phyloP scores from a whole-genome alignment of 23 tunicate species.

The Oikopleura dioica region DNA sequence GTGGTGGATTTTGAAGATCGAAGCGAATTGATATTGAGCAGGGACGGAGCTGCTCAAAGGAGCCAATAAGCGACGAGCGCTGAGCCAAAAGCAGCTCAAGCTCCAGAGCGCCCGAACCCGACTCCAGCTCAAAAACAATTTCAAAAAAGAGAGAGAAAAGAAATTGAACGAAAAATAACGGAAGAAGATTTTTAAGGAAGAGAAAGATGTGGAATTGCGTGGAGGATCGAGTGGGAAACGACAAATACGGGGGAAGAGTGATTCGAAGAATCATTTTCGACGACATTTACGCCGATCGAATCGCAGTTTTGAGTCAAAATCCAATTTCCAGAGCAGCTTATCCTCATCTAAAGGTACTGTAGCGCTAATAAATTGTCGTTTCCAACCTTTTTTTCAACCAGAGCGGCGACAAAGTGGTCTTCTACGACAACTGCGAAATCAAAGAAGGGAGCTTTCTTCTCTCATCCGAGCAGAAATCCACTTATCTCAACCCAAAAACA shows the following conservation, averaged over 20 bases:
- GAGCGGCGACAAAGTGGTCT: not conserved
- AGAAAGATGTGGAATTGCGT: conserved; percentile 10
- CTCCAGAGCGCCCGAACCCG: no score
- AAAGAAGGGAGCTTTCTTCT: not conserved
- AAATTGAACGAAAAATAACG: not conserved
- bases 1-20: no score
- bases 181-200: not conserved
- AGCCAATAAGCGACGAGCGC: no score
- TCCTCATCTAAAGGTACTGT: conserved; percentile 1
- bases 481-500: not conserved
- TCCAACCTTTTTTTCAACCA: not conserved
- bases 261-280: not conserved
- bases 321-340: not conserved
- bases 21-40: no score
- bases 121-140: no score
- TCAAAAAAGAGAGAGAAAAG: no score
- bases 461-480: not conserved
- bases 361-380: no score
- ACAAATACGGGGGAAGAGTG: not conserved
- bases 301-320: not conserved
- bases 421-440: conserved; percentile 4
- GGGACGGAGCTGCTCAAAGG: no score
- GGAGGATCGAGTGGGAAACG: not conserved
- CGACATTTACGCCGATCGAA: not conserved
- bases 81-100: no score